Evolutionary conservation across 2,888 invertebrate species (phyloP).

Genomic region (Zhengitettix transpicula): DNA sequence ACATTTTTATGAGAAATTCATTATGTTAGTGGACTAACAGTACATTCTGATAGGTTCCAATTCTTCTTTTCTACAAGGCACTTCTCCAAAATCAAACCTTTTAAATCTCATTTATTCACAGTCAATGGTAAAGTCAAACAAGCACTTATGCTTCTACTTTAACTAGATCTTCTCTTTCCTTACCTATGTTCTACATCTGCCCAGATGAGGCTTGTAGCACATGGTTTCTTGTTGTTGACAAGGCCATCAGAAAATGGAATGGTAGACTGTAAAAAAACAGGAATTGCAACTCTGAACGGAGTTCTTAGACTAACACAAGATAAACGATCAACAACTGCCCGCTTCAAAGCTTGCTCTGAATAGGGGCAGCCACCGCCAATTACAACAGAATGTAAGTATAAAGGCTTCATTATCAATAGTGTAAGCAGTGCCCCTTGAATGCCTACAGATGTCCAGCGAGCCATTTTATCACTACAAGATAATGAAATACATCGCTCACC

Average conservation of each 20-base stretch:
- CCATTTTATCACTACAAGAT: slow-evolving; percentile 88
- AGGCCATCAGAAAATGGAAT: slow-evolving; percentile 9
- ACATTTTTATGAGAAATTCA: too few species aligned
- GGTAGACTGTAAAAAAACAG: slow-evolving; percentile 17
- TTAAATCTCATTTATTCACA: too few species aligned
- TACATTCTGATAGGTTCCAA: too few species aligned
- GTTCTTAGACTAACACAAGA: slow-evolving; percentile 14
- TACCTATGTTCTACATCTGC: slow-evolving; percentile 29
- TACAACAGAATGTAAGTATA: slow-evolving; percentile 52
- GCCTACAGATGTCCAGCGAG: slow-evolving; percentile 69
- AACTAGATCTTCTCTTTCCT: slow-evolving; percentile 1
- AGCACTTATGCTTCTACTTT: too few species aligned
- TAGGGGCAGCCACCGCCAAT: slow-evolving; percentile 52
- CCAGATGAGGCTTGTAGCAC: slow-evolving; percentile 45
- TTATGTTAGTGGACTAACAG: too few species aligned
- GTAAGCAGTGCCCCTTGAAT: slow-evolving; percentile 54
- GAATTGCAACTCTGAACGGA: slow-evolving; percentile 15
- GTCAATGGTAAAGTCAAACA: too few species aligned
- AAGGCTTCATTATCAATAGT: slow-evolving; percentile 42
- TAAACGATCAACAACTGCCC: slow-evolving; percentile 30
- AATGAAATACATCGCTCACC: slow-evolving; percentile 78
- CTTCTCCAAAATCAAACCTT: too few species aligned
- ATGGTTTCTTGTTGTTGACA: slow-evolving; percentile 26
- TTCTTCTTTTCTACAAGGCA: too few species aligned
- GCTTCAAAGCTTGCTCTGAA: slow-evolving; percentile 36